These are phyloP conservation scores for Spicauda simplicius DNA, from an alignment of 2,888 invertebrate genomes.

Conservation along the genomic window DNA sequence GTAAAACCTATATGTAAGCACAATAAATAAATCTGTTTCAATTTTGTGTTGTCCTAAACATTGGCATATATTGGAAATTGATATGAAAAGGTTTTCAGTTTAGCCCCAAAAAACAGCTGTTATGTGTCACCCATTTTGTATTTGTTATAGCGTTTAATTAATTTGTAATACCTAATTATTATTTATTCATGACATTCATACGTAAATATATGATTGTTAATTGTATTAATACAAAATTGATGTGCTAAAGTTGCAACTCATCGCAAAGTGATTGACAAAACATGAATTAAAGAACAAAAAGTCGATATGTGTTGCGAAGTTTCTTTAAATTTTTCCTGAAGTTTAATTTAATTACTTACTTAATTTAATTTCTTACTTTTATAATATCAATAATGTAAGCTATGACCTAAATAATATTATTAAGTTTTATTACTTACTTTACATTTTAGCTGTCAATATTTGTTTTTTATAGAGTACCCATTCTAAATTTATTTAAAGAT, in stretches of 20 bases:
- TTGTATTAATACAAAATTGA: background rate
- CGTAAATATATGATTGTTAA: background rate
- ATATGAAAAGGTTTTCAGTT: background rate
- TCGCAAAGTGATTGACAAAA: background rate
- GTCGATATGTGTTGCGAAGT: background rate
- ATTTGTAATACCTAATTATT: too few species aligned
- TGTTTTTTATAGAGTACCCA: too few species aligned
- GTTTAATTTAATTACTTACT: too few species aligned
- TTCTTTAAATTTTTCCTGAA: background rate
- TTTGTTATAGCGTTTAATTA: too few species aligned
- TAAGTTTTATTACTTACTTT: too few species aligned
- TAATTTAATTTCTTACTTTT: too few species aligned
- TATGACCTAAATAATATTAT: too few species aligned
- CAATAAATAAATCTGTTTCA: background rate
- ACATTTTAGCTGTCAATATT: too few species aligned
- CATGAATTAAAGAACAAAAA: background rate
- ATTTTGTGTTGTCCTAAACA: background rate
- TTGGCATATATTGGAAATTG: background rate
- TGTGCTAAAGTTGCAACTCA: background rate
- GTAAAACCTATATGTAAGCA: background rate
- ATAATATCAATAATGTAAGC: too few species aligned
- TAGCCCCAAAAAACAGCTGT: background rate
- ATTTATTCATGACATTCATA: too few species aligned
- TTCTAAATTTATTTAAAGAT: too few species aligned
- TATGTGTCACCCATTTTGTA: too few species aligned